Percentiles rank a stretch among this genome's conserved stretches.
These are phyloP conservation scores for Macrocentrus cingulum DNA, from an alignment of 1,140 invertebrate genomes.

Conservation along the genomic window DNA sequence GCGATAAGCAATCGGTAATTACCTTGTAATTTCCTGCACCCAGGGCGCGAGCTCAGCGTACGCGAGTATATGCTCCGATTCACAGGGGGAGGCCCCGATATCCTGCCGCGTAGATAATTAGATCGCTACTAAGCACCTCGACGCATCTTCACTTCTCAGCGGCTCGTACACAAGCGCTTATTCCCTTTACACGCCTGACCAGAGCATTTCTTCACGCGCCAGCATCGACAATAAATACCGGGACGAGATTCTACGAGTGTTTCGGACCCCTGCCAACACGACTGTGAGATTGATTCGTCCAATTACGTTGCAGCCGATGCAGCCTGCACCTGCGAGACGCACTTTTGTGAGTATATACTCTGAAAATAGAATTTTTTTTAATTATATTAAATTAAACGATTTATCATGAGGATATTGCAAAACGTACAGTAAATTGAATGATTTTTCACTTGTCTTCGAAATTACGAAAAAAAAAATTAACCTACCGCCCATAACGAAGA, in stretches of 20 bases:
- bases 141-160: conserved; percentile 42
- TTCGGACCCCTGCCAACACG: conserved; percentile 17
- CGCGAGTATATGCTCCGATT: conserved; percentile 37
- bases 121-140: conserved; percentile 51
- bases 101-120: conserved; percentile 54
- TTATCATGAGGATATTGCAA: conserved; percentile 20
- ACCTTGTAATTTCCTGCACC: background rate
- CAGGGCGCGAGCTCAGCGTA: conserved; percentile 7
- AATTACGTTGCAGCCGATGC: conserved; percentile 55
- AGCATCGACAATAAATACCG: conserved; percentile 11
- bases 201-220: conserved; percentile 20
- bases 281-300: conserved; percentile 42
- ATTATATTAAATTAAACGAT: conserved; percentile 15
- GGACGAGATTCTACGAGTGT: background rate
- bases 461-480: background rate
- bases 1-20: conserved; percentile 3
- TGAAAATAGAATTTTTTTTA: conserved; percentile 8
- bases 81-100: conserved; percentile 45
- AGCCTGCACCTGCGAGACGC: too few species aligned
- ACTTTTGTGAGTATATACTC: background rate
- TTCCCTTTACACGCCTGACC: conserved; percentile 34
- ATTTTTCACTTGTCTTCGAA: conserved; percentile 27
- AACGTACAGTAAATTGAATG: conserved; percentile 27
- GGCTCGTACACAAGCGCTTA: conserved; percentile 23
- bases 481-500: background rate